Conservation (phyloP, 2,888 invertebrate species). For the Drosophila fungiperda region DNA sequence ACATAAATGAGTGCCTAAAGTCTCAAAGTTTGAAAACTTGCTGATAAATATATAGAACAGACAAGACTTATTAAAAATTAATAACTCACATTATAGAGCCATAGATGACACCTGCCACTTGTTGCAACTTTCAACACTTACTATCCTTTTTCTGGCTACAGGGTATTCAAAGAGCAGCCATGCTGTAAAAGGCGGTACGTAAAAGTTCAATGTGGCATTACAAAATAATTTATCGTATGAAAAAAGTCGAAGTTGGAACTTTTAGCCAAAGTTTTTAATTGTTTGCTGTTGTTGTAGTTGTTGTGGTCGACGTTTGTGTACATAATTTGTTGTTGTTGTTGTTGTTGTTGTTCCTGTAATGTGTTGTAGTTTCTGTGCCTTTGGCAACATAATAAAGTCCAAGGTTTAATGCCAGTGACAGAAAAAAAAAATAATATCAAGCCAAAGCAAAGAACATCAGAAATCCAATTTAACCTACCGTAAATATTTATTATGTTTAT, state of each 20-base stretch:
- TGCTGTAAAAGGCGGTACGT: constrained; percentile 12
- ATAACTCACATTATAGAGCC: not conserved
- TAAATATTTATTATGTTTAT: constrained; percentile 82
- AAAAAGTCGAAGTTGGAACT: constrained; percentile 45
- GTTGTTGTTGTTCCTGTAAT: constrained; percentile 5
- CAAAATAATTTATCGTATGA: constrained; percentile 61
- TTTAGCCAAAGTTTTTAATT: constrained; percentile 74
- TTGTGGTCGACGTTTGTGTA: constrained; percentile 9
- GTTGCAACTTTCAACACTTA: not conserved
- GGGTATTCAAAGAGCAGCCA: constrained; percentile 19
- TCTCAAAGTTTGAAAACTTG: not conserved
- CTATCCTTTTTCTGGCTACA: constrained; percentile 3
- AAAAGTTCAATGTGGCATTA: constrained; percentile 52
- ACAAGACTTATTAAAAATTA: no score
- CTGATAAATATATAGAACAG: not conserved
- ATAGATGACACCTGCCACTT: not conserved
- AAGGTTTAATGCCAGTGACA: constrained; percentile 18
- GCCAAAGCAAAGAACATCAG: not conserved
- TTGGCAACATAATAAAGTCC: constrained; percentile 38
- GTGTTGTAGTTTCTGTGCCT: constrained; percentile 24
- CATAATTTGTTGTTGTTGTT: constrained; percentile 2
- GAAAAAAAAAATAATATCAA: not conserved
- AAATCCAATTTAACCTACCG: constrained; percentile 65
- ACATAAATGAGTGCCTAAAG: not conserved
- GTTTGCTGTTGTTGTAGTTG: constrained; percentile 37